phyloP scores from a whole-genome alignment of 2,888 invertebrate genomes.

The Dasypogon diadema region DNA sequence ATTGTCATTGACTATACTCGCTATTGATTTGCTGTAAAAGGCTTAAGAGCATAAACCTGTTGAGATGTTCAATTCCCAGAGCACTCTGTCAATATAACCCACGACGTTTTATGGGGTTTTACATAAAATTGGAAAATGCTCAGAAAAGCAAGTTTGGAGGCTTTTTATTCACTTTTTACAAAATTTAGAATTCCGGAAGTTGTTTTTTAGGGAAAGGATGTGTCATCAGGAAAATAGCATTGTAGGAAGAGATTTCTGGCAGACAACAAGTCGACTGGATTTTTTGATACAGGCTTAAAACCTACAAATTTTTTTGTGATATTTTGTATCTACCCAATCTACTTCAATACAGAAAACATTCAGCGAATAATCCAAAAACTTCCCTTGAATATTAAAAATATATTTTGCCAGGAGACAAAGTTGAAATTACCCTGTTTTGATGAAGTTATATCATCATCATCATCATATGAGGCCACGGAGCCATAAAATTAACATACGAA shows the following conservation, averaged over 20 bases:
- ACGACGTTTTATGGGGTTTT: slow-evolving; percentile 36
- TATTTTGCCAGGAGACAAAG: too few relatives aligned
- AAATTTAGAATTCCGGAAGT: slow-evolving; percentile 12
- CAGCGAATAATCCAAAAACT: too few relatives aligned
- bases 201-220: not conserved
- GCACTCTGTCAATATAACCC: slow-evolving; percentile 57
- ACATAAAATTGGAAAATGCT: slow-evolving; percentile 38
- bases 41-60: slow-evolving; percentile 65
- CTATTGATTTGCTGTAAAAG: slow-evolving; percentile 50
- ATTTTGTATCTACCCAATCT: too few relatives aligned
- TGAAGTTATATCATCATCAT: slow-evolving; percentile 27
- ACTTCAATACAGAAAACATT: too few relatives aligned
- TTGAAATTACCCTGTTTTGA: slow-evolving; percentile 6
- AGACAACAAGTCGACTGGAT: too few relatives aligned
- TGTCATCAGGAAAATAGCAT: not conserved
- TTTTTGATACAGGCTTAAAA: too few relatives aligned
- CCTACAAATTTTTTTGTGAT: too few relatives aligned
- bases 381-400: too few relatives aligned
- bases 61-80: slow-evolving; percentile 66
- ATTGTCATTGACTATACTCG: slow-evolving; percentile 21
- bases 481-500: slow-evolving; percentile 55
- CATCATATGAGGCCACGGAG: slow-evolving; percentile 43
- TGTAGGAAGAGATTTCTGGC: not conserved
- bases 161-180: slow-evolving; percentile 22
- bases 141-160: slow-evolving; percentile 21